Evolutionary conservation across 2,797 vertebrate genomes (phyloP), one percentile per base, ranked within the genome.

Genomic region (Pygocentrus nattereri): DNA sequence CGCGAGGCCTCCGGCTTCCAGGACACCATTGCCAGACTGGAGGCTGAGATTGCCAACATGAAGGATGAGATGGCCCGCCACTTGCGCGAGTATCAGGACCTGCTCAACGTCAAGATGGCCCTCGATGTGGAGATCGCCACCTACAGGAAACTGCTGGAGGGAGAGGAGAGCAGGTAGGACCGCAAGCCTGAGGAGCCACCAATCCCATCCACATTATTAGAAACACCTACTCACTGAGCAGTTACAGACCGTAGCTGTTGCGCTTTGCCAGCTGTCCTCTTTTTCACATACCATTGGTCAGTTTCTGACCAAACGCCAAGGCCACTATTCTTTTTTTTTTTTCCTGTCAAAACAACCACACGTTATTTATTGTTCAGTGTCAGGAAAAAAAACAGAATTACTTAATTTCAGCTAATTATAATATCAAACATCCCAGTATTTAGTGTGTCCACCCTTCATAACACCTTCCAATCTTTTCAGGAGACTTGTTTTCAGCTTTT

Each of bases 51-150:
- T 67, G 89, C 95, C 68, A 97, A 96, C 90, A 92, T 98, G 93
- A 99, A 99, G 91, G 97, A 98, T 0, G 97, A 99, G 90, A 98
- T 98, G 97, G 97, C 97, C 0, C 93, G 97, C 41, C 97, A 98
- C 89, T 94, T 99, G 80, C 94, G 97, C 0, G 97, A 99, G 84
- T 98, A 99, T 91, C 97, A 99, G 91, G 97, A 99, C 88, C 93
- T 99, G 88, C 96, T 99, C 84, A 98, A 98, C 0, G 91, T 99
- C 84, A 99, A 99, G 95, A 97, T 99, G 97, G 97, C 97, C 0
- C 93, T 99, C 89, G 97, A 98, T 0, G 93, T 99, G 84, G 97
- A 99, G 94, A 98, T 98, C 0, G 97, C 97, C 91, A 98, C 97
- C 21, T 99, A 99, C 92, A 95, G 97, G 89, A 98, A 98, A 90